Evolutionary conservation across 2,888 invertebrate genomes (phyloP).

Genomic region (Plusia festucae): DNA sequence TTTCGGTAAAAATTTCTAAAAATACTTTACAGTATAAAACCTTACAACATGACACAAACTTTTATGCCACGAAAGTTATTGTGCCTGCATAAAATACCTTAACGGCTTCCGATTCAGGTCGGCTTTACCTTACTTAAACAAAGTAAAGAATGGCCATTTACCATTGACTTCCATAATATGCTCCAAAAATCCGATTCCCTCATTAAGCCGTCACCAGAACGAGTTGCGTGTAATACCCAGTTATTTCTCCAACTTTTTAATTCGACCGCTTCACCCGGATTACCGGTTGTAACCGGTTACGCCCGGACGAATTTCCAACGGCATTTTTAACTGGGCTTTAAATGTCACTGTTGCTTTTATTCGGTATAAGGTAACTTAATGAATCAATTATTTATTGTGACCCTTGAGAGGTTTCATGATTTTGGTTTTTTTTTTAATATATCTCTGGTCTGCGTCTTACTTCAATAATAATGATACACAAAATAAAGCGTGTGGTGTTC

Average conservation of each 20-base stretch:
- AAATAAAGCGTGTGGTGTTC: too few species aligned
- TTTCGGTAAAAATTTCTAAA: too few species aligned
- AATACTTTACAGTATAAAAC: too few species aligned
- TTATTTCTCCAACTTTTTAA: conserved; percentile 71
- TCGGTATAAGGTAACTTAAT: conserved; percentile 62
- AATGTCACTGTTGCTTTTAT: conserved; percentile 63
- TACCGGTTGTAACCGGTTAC: conserved; percentile 64
- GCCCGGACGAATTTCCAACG: conserved; percentile 51
- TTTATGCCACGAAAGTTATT: neutral
- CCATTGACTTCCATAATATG: conserved; percentile 23
- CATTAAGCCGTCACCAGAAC: conserved; percentile 60
- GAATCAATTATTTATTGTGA: conserved; percentile 53
- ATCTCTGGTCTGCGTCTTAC: too few species aligned
- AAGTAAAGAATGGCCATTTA: conserved; percentile 5
- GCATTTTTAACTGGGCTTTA: conserved; percentile 65
- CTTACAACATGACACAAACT: neutral
- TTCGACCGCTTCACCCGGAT: conserved; percentile 63
- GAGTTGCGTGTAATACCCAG: conserved; percentile 61
- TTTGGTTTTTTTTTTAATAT: neutral
- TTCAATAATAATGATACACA: too few species aligned
- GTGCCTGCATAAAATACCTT: neutral
- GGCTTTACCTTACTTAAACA: conserved; percentile 12
- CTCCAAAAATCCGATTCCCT: conserved; percentile 44
- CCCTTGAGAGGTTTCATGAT: conserved; percentile 13
- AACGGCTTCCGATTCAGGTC: neutral